Base-by-base conservation (phyloP, 2,888 invertebrate species). In the Abrostola triplasia region DNA sequence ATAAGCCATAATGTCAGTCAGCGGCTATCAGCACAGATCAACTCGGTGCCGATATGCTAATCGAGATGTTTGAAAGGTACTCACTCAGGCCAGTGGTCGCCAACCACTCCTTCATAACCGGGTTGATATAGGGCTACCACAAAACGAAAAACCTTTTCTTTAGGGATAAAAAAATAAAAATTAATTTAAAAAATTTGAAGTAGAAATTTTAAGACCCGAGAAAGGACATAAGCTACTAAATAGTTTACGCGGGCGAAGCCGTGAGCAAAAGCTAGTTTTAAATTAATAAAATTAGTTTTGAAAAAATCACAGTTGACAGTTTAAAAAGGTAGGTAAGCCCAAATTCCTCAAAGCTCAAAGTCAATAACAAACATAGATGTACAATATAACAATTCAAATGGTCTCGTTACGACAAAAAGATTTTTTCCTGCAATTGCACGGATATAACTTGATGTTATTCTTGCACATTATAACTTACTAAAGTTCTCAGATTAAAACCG, bases 61-160 rank as follows among this genome's bases (percentile, higher is more conserved):
- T 62, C 64, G 49, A 41, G 8, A 52, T 50, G 48, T 62, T 54
- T 48, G 59, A 55, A 67, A 70, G 70, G 44, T 67, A 24, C 70
- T 73, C 61, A 64, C 68, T 58, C 47, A 36, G 54, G 50, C 56
- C 58, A 54, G 36, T 64, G 57, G 49, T 61, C 59, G 54, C 66
- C 52, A 55, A 67, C 62, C 60, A 58, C 72, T 64, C 70, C 64
- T 66, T 50, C 9, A 54, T 41, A 68, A 70, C 67, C 64, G 50
- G 64, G 65, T 65, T 67, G 48, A n/a, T 51, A 24, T 52, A 76
- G 67, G 73, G 76, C n/a, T 79, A 40, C 8, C 62, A 49, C 47
- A 4, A 36, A 8, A 24, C 36, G 36, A 1, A 35, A 11, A 12
- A 7, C n/a, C 37, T 11, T 40, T 40, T n/a, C n/a, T n/a, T n/a